phyloP scores from a whole-genome alignment of 2,113 vertebrate species.

The Himantopus leucocephalus region DNA sequence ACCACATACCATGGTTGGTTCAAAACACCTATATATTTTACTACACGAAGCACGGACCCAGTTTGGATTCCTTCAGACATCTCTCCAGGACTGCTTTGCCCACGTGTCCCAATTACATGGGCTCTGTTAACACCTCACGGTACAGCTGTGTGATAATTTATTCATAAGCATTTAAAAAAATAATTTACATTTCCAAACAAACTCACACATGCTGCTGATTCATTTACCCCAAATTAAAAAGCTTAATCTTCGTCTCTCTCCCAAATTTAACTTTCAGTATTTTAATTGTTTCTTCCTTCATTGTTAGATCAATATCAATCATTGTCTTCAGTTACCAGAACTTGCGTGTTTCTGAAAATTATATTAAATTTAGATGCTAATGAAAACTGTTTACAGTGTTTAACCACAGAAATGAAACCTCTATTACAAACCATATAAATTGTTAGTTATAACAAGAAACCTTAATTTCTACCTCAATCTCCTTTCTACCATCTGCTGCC shows the following conservation, averaged over 20 bases:
- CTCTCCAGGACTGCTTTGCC: background rate
- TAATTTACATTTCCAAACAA: background rate
- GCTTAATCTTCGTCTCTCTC: background rate
- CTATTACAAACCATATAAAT: conserved; percentile 28
- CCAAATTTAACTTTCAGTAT: conserved; percentile 21
- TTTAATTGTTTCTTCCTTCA: conserved; percentile 31
- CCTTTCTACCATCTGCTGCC: conserved; percentile 48
- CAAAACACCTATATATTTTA: background rate
- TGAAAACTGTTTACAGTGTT: conserved; percentile 46
- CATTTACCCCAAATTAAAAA: conserved; percentile 19
- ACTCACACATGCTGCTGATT: background rate
- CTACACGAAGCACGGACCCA: background rate
- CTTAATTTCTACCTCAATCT: conserved; percentile 54
- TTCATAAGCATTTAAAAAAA: background rate
- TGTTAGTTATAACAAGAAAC: conserved; percentile 41
- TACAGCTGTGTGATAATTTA: background rate
- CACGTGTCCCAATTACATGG: rapidly evolving
- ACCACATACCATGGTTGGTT: rapidly evolving
- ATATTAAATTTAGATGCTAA: conserved; percentile 57
- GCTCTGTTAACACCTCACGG: background rate
- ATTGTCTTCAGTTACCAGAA: conserved; percentile 22
- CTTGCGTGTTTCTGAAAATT: conserved; percentile 29
- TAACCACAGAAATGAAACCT: conserved; percentile 60
- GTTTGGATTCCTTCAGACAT: background rate
- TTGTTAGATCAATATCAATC: conserved; percentile 40